Conservation (phyloP, 2,113 vertebrate genomes). For the Esox niger region DNA sequence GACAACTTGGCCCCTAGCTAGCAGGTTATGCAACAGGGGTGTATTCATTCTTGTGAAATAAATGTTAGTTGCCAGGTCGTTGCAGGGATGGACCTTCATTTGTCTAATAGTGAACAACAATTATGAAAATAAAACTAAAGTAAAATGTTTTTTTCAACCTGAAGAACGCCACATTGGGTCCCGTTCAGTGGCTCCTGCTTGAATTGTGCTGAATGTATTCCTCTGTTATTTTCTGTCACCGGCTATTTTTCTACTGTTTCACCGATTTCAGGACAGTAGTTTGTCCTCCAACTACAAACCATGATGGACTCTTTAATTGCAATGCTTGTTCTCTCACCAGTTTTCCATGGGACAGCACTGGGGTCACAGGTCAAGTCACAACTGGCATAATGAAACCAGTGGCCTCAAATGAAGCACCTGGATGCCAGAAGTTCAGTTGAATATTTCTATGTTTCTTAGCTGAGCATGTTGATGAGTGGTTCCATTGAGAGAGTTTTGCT, state of each 20-base stretch:
- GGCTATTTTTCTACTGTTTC: background rate
- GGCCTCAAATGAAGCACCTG: background rate
- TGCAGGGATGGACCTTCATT: no score
- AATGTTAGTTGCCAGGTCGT: no score
- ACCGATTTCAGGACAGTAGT: background rate
- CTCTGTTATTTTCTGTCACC: background rate
- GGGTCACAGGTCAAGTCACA: slow-evolving; percentile 29
- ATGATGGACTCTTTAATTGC: slow-evolving; percentile 10
- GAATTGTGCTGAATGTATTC: no score
- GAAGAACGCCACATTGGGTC: background rate
- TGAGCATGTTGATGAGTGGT: slow-evolving; percentile 36
- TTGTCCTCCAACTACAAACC: background rate
- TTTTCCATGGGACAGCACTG: slow-evolving; percentile 7
- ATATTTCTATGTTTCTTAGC: background rate
- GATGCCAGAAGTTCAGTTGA: slow-evolving; percentile 16
- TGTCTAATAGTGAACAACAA: no score
- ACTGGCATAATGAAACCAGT: background rate
- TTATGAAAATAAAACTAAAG: no score
- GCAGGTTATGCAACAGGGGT: slow-evolving; percentile 1
- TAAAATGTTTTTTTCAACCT: no score
- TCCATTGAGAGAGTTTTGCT: background rate
- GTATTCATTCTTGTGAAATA: no score
- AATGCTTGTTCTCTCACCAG: background rate
- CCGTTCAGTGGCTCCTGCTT: background rate
- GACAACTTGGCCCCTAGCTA: background rate